Base-by-base conservation (phyloP, 2,113 vertebrate species). In the Sorex fumeus region DNA sequence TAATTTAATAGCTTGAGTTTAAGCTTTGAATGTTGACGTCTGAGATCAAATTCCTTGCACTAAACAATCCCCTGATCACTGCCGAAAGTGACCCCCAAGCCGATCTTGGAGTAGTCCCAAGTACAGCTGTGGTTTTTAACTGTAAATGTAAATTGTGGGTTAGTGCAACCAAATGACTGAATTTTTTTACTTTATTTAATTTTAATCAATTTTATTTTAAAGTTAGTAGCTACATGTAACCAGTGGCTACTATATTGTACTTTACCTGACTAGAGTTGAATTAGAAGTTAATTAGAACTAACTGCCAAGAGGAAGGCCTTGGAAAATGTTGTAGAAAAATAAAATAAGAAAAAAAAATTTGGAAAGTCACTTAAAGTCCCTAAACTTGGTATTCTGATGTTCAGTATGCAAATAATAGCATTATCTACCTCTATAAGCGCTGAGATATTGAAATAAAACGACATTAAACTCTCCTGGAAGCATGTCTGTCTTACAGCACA, bases 161-260 rank as follows among this genome's bases (percentile, higher is more conserved):
- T 70, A 70, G 23, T 27, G 2, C 1, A 13, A 75, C 66, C 27
- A 36, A 83, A 9, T 30, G 81, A 40, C 4, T 72, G 21, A 23
- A 30, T 71, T 71, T 84, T 40, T 50, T 50, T 12, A 50, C 47
- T 50, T 50, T 50, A 50, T 32, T 91, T 21, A 34, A 43, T 40
- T 82, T 82, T 43, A 32, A 69, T 69, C 30, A 80, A 6, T 89
- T 28, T 34, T 70, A 82, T 91, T 82, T 86, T 70, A 40, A 76
- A 50, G 40, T 80, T 75, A 87, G n/a, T 60, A 87, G 11, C 76
- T 57, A 8, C 3, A 1, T 60, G 23, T 64, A 36, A 53, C 50
- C 70, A n/a, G 12, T 13, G n/a, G n/a, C 62, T 83, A n/a, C 40
- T 30, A 32, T 64, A 25, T 87, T 67, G 43, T 28, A 82, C 5